Base-by-base conservation (phyloP, 2,888 invertebrate species). In the Heliconius ethilla region DNA sequence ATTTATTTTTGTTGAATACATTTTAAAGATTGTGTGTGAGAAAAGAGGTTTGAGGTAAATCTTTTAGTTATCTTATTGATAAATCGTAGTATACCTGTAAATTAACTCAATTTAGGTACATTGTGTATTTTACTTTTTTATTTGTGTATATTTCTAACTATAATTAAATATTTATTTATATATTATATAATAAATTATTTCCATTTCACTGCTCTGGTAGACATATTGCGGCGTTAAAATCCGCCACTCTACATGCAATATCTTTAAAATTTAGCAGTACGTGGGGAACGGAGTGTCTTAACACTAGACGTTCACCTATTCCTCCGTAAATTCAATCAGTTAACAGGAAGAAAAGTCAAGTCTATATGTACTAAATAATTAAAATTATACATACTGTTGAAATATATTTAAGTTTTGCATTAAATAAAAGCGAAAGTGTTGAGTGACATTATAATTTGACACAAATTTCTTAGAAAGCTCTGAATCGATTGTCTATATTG, bases 391-490 rank as follows among this genome's bases (percentile, higher is more conserved):
- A 66, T 13, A 73, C 51, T 59, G 59, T 77, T 69, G 40, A 29
- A 69, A 74, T 59, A 59, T 59, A 59, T 59, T 59, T 10, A 59
- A 3, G n/a, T 59, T 59, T 59, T 3, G 3, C 10, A 59, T 59
- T n/a, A n/a, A 33, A 18, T 65, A 65, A 22, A 69, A 74, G 75
- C 66, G 63, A 75, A 75, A 75, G 66, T 66, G n/a, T 27, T n/a
- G 29, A 77, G 55, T 75, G 78, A 78, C 78, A 80, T 80, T 78
- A 76, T 78, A 69, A 29, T 27, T 78, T 80, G 80, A 80, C 80
- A 80, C 76, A 74, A 75, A 78, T 70, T 78, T 80, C 75, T 78
- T 25, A 75, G 78, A 78, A 80, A 79, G 75, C 59, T 65, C 66
- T 40, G 75, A 75, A 78, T 75, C 62, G 55, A 76, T 76, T 80